Evolutionary conservation across 1,140 invertebrate species (phyloP), one percentile per base, ranked within the genome.

Genomic region (Limonius californicus): DNA sequence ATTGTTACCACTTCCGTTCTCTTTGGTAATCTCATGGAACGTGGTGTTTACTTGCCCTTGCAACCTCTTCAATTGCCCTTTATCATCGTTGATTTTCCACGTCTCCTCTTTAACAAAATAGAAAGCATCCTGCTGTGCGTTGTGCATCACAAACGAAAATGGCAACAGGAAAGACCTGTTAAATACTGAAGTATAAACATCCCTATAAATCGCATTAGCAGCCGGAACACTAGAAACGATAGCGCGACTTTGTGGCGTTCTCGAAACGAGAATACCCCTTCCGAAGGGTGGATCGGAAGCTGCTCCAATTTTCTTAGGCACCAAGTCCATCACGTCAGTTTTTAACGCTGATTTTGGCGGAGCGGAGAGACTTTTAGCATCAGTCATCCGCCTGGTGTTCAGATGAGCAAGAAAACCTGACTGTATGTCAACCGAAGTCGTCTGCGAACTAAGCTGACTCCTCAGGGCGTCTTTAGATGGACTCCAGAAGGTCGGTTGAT

Each of bases 81-180:
- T 86, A 74, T 98, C 95, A 68, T 94, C 90, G 39, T 86, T 87
- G 0, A 92, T 92, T 30, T 91, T 86, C 87, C 91, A 92, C 0
- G 87, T 86, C 62, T 95, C 89, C 70, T 93, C 89, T 76, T 98
- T 97, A 0, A 97, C 92, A 74, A 98, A 97, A 77, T 95, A 96
- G 78, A 97, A 96, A 9, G 92, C 89, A 72, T 97, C 94, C 74
- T 95, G 92, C 66, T 91, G 87, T 1, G 88, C 88, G 47, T 89
- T 92, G 76, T 95, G 92, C 9, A 94, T 87, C 1, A 94, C 88
- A 69, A 95, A 92, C 1, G 90, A 91, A 69, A 96, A 90, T 42
- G 92, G 90, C 42, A 98, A 79, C 65, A 96, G 84, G 70, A 89
- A 88, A 0, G 94, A 95, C 59, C 90, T 85, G 75, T 98, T 97